Evolutionary conservation across 2,113 vertebrate species (phyloP).

Genomic region (Clarias batrachus): DNA sequence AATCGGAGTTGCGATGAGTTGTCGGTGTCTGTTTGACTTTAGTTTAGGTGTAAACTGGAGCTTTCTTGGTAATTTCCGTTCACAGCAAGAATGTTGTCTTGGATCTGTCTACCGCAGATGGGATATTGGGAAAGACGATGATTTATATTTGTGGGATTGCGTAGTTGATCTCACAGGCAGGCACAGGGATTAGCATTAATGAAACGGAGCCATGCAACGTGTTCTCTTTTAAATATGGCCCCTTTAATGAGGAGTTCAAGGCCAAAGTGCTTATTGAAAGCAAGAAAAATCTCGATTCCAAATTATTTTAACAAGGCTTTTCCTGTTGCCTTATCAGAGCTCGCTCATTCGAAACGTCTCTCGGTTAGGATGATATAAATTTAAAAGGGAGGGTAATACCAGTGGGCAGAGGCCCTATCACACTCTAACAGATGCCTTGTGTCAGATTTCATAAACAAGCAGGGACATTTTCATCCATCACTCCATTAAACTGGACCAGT

Average conservation of each 20-base stretch:
- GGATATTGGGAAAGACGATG: constrained; percentile 36
- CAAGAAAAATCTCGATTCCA: constrained; percentile 48
- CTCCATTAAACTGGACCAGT: constrained; percentile 57
- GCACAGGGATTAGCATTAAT: constrained; percentile 37
- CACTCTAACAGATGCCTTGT: constrained; percentile 67
- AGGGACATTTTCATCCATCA: constrained; percentile 70
- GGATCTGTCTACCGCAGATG: constrained; percentile 45
- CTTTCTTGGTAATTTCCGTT: constrained; percentile 32
- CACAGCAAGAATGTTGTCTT: constrained; percentile 43
- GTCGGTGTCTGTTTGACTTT: constrained; percentile 2
- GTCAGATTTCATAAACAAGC: constrained; percentile 73
- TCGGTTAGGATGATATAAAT: constrained; percentile 30
- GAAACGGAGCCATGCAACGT: constrained; percentile 42
- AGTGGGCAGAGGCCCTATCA: constrained; percentile 48
- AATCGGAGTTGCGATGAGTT: constrained; percentile 32
- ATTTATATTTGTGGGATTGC: constrained; percentile 42
- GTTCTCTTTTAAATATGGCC: constrained; percentile 31
- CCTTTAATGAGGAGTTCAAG: constrained; percentile 46
- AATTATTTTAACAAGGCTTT: constrained; percentile 55
- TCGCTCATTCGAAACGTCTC: constrained; percentile 35
- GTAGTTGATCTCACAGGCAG: constrained; percentile 41
- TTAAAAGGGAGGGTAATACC: constrained; percentile 46
- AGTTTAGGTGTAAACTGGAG: constrained; percentile 18
- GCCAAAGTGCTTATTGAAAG: constrained; percentile 49
- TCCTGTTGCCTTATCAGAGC: constrained; percentile 53